Conservation (phyloP, 53 echinoderm and acorn worm species). For the Astropecten irregularis region DNA sequence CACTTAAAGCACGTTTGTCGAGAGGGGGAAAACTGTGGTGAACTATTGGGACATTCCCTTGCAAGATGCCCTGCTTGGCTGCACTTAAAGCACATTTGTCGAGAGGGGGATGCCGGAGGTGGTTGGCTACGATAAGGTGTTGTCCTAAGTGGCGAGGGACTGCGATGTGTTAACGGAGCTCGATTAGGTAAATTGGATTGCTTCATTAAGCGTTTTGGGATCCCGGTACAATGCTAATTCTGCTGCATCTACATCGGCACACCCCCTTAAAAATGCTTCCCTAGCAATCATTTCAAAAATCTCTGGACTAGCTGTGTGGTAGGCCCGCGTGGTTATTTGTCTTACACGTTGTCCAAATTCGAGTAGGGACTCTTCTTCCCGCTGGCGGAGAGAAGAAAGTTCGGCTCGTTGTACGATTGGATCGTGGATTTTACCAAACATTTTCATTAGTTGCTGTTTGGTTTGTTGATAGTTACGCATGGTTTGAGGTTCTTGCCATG, state of each 20-base stretch:
- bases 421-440: slow-evolving; percentile 4
- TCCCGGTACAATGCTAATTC: neutral
- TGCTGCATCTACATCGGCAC: neutral
- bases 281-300: slow-evolving; percentile 1
- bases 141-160: too few relatives aligned
- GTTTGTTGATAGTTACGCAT: neutral
- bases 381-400: neutral
- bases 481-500: neutral
- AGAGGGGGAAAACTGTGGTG: too few relatives aligned
- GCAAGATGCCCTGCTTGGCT: too few relatives aligned
- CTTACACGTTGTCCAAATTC: slow-evolving; percentile 10
- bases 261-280: slow-evolving; percentile 11
- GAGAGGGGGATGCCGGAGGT: too few relatives aligned
- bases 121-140: too few relatives aligned
- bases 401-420: neutral
- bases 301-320: neutral
- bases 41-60: too few relatives aligned
- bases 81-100: too few relatives aligned
- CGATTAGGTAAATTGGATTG: neutral
- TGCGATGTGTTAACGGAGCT: too few relatives aligned
- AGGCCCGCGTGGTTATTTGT: neutral
- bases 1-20: too few relatives aligned
- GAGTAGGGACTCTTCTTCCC: neutral
- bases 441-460: neutral
- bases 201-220: slow-evolving; percentile 1